Conservation (phyloP, 2,797 vertebrate genomes). For the Mormyrus proboscirostris region DNA sequence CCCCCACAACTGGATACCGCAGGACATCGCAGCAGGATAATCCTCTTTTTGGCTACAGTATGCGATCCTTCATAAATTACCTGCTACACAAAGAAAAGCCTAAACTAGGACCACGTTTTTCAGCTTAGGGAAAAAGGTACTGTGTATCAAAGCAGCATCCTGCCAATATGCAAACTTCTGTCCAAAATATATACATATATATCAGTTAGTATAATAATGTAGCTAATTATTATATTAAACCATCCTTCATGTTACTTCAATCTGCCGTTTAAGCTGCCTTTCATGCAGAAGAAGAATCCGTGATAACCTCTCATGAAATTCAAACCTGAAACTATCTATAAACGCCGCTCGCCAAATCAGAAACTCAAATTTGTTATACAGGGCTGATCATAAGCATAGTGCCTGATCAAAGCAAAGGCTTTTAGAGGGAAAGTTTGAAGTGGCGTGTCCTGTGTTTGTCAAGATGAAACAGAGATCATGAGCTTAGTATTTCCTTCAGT, state of each 20-base stretch:
- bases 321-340: neutral
- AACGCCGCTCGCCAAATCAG: neutral
- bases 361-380: neutral
- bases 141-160: neutral
- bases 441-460: neutral
- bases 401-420: neutral
- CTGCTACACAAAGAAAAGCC: neutral
- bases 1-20: neutral
- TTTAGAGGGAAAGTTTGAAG: neutral
- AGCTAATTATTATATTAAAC: neutral
- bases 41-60: neutral
- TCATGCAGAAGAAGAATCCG: neutral
- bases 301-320: neutral
- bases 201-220: neutral
- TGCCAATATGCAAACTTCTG: neutral
- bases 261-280: neutral
- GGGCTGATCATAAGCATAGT: neutral
- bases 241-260: neutral
- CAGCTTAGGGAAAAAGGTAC: neutral
- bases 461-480: neutral
- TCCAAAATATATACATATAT: neutral
- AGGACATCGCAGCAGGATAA: conserved; percentile 23
- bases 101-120: conserved; percentile 5
- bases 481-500: neutral
- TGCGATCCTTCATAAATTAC: conserved; percentile 21